Evolutionary conservation across 1,140 invertebrate genomes (phyloP), one percentile per base, ranked within the genome.

Genomic region (Drosophila setifemur): DNA sequence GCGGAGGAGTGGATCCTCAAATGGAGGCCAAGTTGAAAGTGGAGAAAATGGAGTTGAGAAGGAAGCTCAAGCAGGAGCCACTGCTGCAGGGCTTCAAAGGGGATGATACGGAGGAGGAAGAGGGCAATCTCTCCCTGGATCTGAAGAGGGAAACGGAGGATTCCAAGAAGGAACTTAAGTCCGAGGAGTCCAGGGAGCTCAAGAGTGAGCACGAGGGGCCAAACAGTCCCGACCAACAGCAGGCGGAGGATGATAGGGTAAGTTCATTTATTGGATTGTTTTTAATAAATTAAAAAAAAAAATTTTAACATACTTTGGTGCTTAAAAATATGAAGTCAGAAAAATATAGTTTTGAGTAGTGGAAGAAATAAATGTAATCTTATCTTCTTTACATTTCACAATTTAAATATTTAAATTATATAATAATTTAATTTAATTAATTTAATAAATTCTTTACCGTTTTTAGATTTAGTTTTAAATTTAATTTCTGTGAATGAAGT

Each of bases 221-320:
- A 0, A 8, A 16, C 12, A 55, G 35, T 6, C 16, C 54, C 18
- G 42, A 64, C 14, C 57, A 64, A 1, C 70, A 86, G 43, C 72
- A 87, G 3, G 25, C 37, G 0, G 78, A 89, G 8, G 78, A 85
- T 28, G 78, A 82, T 48, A 67, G 88, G 52, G 88, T 89, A 70
- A 64, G 79, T 71, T 2, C n/a, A n/a, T n/a, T n/a, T n/a, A n/a
- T n/a, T n/a, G n/a, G n/a, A n/a, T n/a, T n/a, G n/a, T n/a, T n/a
- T n/a, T n/a, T n/a, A n/a, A n/a, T n/a, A n/a, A n/a, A n/a, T n/a
- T n/a, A n/a, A n/a, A n/a, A n/a, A n/a, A n/a, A n/a, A n/a, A n/a
- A n/a, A n/a, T n/a, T n/a, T n/a, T n/a, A n/a, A n/a, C n/a, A n/a
- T n/a, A n/a, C n/a, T n/a, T n/a, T n/a, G n/a, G n/a, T n/a, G n/a